phyloP scores from a whole-genome alignment of 2,113 vertebrate species.

The Pheucticus melanocephalus region DNA sequence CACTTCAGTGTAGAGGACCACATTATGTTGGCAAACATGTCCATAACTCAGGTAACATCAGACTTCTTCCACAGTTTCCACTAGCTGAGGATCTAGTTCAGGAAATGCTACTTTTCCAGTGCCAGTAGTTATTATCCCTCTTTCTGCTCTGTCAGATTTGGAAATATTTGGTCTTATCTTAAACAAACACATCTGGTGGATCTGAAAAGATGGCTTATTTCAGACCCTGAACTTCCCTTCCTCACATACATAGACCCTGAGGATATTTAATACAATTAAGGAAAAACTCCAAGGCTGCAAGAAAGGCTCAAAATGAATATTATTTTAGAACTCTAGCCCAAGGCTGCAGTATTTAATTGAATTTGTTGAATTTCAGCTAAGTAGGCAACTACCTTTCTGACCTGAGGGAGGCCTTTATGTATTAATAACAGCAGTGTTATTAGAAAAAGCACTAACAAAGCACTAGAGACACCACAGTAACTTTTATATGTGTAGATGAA shows the following conservation, averaged over 20 bases:
- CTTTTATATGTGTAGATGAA: background rate
- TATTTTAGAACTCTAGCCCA: constrained; percentile 26
- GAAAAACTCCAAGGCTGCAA: constrained; percentile 5
- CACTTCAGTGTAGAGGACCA: background rate
- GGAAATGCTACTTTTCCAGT: background rate
- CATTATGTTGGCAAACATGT: background rate
- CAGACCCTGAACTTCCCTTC: background rate
- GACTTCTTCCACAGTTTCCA: background rate
- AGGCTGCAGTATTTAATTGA: constrained; percentile 42
- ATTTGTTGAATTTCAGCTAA: constrained; percentile 52
- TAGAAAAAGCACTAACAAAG: constrained; percentile 2
- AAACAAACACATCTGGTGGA: constrained; percentile 5
- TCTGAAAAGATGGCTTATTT: background rate
- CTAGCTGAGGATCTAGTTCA: background rate
- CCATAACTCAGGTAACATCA: background rate
- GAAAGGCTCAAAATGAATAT: constrained; percentile 2
- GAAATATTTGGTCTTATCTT: background rate
- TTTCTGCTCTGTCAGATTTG: background rate
- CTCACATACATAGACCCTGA: background rate
- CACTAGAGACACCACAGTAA: background rate
- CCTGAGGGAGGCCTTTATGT: constrained; percentile 4
- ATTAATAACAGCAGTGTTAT: constrained; percentile 21
- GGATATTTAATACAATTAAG: background rate
- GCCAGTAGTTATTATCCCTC: background rate
- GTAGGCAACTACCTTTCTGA: constrained; percentile 31